phyloP scores from a whole-genome alignment of 2,888 invertebrate genomes.

The Phaedon cochleariae region DNA sequence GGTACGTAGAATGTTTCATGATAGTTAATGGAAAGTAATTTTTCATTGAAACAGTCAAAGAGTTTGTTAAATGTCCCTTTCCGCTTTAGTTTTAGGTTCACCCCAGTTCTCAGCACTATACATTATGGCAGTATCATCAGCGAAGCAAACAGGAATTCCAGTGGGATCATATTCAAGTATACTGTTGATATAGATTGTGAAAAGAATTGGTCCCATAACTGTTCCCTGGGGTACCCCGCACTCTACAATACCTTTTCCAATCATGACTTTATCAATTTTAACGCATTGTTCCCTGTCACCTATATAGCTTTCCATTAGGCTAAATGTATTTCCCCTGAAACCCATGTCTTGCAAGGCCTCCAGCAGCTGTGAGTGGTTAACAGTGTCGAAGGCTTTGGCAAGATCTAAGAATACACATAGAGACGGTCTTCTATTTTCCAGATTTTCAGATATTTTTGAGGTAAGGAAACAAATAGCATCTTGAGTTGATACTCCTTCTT shows the following conservation, averaged over 20 bases:
- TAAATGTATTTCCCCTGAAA: neutral
- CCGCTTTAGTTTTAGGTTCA: neutral
- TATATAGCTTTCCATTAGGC: neutral
- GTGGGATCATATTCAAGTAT: neutral
- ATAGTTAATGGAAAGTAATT: neutral
- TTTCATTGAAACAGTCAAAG: neutral
- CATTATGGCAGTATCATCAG: neutral
- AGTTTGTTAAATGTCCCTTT: neutral
- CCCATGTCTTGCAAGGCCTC: neutral
- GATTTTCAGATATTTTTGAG: neutral
- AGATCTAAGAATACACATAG: neutral
- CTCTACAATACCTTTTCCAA: neutral
- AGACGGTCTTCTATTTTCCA: neutral
- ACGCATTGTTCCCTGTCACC: neutral
- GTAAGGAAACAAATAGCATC: neutral
- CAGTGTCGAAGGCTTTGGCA: neutral
- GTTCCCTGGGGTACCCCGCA: conserved; percentile 1
- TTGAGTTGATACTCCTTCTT: neutral
- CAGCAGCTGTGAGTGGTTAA: too few species aligned
- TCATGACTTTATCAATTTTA: neutral
- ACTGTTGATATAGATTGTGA: neutral
- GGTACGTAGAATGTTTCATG: neutral
- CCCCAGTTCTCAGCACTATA: neutral
- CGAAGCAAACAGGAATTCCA: neutral
- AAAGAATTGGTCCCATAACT: conserved; percentile 7